These are phyloP conservation scores for Drosophila rubida DNA, from an alignment of 2,888 invertebrate genomes.

Conservation along the genomic window DNA sequence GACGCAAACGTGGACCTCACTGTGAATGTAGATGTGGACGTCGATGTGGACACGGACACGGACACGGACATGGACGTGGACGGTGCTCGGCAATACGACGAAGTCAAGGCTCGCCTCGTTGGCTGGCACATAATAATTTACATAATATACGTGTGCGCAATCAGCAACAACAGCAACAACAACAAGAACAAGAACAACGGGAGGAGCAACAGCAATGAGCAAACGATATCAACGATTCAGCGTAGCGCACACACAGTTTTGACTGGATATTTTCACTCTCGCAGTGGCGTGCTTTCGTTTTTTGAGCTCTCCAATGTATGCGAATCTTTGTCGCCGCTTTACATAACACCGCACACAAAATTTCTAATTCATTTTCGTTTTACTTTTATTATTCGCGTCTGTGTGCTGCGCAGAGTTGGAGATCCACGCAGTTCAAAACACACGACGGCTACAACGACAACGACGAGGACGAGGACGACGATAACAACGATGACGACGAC, in stretches of 20 bases:
- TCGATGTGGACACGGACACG: slow-evolving; percentile 13
- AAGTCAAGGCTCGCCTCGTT: slow-evolving; percentile 49
- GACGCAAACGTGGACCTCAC: slow-evolving; percentile 25
- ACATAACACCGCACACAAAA: slow-evolving; percentile 54
- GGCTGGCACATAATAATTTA: slow-evolving; percentile 76
- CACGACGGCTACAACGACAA: slow-evolving; percentile 11
- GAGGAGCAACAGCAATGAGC: slow-evolving; percentile 16
- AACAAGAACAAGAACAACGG: slow-evolving; percentile 28
- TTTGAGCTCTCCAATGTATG: slow-evolving; percentile 32
- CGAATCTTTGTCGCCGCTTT: slow-evolving; percentile 45
- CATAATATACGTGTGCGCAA: slow-evolving; percentile 79
- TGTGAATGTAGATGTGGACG: slow-evolving; percentile 8
- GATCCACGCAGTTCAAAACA: slow-evolving; percentile 12
- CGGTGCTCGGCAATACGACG: slow-evolving; percentile 39
- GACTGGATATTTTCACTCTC: slow-evolving; percentile 76
- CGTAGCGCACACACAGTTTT: slow-evolving; percentile 45
- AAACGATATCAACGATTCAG: slow-evolving; percentile 46
- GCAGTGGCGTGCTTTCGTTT: slow-evolving; percentile 54
- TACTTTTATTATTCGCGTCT: slow-evolving; percentile 60
- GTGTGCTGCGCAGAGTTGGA: slow-evolving; percentile 24
- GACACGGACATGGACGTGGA: slow-evolving; percentile 29
- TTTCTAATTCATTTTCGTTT: slow-evolving; percentile 74
- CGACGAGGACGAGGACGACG: slow-evolving; percentile 3
- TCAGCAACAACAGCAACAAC: slow-evolving; percentile 56
- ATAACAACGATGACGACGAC: neutral